Evolutionary conservation across 2,113 vertebrate genomes (phyloP).

Genomic region (Otocyon megalotis): DNA sequence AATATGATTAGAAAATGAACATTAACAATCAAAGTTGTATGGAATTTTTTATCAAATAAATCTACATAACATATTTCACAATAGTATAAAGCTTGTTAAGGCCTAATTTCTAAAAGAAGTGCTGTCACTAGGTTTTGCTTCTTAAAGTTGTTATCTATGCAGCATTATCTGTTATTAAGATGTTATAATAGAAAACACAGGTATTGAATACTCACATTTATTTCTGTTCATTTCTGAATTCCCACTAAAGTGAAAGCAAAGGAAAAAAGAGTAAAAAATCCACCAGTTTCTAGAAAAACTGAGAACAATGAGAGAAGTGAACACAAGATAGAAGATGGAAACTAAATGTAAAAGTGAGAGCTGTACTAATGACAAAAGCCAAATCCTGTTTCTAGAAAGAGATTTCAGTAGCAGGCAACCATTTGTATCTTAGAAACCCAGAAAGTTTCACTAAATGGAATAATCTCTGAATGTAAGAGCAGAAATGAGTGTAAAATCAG

Average conservation of each 20-base stretch:
- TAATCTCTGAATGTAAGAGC: not conserved
- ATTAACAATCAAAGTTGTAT: not conserved
- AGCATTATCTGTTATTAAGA: conserved; percentile 9
- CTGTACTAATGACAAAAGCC: not conserved
- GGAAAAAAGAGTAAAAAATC: not conserved
- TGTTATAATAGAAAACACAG: not conserved
- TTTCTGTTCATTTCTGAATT: not conserved
- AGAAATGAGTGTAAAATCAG: not conserved
- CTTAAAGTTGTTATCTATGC: not conserved
- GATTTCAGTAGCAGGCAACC: not conserved
- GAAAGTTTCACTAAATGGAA: not conserved
- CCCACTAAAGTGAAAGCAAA: not conserved
- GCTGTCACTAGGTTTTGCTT: not conserved
- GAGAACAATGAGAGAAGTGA: not conserved
- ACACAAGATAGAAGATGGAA: not conserved
- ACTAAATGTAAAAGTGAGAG: not conserved
- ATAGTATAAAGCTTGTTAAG: not conserved
- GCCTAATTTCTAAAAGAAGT: not conserved
- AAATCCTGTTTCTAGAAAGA: not conserved
- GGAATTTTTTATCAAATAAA: not conserved
- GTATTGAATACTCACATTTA: not conserved
- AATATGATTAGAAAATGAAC: not conserved
- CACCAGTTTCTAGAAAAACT: not conserved
- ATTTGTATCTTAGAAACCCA: not conserved
- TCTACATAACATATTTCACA: not conserved